phyloP scores from a whole-genome alignment of 2,797 vertebrate genomes.

The Lindbergichthys nudifrons region DNA sequence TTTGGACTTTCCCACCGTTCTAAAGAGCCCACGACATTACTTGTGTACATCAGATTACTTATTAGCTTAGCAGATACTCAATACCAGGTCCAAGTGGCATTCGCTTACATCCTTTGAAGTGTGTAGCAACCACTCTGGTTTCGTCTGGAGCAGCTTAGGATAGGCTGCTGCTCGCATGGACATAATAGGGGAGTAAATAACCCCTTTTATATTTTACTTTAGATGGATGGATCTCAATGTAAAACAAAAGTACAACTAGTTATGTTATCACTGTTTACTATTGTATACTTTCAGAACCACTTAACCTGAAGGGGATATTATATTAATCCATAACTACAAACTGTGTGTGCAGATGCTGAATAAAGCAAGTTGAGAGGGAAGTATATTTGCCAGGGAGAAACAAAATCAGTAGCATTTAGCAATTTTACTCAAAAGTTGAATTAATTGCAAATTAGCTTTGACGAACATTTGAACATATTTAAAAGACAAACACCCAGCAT shows the following conservation, averaged over 20 bases:
- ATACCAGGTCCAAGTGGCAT: constrained; percentile 63
- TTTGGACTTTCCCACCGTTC: constrained; percentile 74
- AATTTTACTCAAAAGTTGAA: background rate
- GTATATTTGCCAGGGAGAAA: background rate
- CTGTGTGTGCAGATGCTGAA: background rate
- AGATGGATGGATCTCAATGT: background rate
- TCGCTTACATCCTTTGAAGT: constrained; percentile 67
- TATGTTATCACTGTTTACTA: background rate
- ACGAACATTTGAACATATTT: background rate
- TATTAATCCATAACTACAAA: background rate
- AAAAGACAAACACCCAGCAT: background rate
- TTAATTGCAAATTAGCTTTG: background rate
- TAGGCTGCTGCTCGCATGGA: constrained; percentile 27
- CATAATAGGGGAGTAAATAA: background rate
- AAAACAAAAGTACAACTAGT: background rate
- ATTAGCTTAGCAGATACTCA: constrained; percentile 75
- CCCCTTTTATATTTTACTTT: background rate
- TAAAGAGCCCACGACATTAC: constrained; percentile 68
- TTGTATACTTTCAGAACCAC: background rate
- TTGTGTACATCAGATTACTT: constrained; percentile 75
- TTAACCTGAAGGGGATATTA: background rate
- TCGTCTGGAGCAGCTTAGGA: constrained; percentile 53
- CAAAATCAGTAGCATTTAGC: background rate
- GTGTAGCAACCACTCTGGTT: constrained; percentile 53
- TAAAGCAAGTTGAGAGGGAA: background rate